Conservation (phyloP, 2,113 vertebrate species). For the Picathartes gymnocephalus region DNA sequence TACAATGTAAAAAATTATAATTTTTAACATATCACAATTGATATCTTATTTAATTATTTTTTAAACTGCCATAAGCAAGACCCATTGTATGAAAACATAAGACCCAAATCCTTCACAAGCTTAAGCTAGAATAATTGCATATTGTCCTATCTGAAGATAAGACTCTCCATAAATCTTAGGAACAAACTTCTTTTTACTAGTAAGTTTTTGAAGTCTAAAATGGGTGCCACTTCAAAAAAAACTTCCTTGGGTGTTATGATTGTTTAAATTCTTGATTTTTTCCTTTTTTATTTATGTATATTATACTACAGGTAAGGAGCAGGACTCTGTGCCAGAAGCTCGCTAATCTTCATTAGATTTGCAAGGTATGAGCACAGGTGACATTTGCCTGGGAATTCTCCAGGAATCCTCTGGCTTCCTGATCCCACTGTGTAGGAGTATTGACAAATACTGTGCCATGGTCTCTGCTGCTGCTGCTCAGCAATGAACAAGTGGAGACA, state of each 20-base stretch:
- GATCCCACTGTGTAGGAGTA: accelerated
- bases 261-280: not conserved
- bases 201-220: not conserved
- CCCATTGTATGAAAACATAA: not conserved
- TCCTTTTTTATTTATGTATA: not conserved
- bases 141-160: not conserved
- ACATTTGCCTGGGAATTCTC: not conserved
- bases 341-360: not conserved
- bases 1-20: not conserved
- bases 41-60: not conserved
- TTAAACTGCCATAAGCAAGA: not conserved
- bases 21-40: not conserved
- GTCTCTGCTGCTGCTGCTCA: not conserved
- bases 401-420: not conserved
- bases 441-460: accelerated
- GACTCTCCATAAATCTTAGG: not conserved
- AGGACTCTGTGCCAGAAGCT: not conserved
- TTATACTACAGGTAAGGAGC: not conserved
- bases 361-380: not conserved
- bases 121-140: not conserved
- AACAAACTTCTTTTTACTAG: not conserved
- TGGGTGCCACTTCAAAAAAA: not conserved
- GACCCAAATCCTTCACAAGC: not conserved
- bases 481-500: not conserved
- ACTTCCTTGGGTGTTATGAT: not conserved